Percentiles rank a stretch among this genome's conserved stretches.
Evolutionary conservation across 2,113 vertebrate genomes (phyloP).

Genomic region (Lonchura striata): DNA sequence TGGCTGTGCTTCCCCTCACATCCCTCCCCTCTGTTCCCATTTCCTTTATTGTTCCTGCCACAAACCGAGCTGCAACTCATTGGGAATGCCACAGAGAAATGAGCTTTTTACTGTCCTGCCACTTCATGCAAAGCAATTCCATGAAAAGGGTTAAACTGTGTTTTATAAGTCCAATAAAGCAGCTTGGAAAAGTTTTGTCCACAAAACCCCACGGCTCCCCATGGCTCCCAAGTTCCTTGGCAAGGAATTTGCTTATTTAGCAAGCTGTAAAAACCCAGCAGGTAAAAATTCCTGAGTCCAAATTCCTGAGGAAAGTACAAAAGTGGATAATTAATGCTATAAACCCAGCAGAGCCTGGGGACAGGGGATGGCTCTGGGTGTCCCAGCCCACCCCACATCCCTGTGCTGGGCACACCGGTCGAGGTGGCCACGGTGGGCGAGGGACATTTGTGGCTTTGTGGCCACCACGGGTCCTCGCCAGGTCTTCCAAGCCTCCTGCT

Average conservation of each 20-base stretch:
- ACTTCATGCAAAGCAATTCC: fast-evolving
- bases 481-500: background rate
- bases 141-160: background rate
- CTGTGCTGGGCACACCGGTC: background rate
- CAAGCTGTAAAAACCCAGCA: background rate
- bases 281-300: background rate
- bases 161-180: background rate
- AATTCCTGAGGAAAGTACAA: background rate
- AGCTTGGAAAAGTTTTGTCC: background rate
- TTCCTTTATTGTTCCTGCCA: background rate
- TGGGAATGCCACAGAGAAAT: fast-evolving
- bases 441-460: background rate
- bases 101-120: background rate
- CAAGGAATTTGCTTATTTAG: background rate
- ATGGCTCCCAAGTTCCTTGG: background rate
- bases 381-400: background rate
- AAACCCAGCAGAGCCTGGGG: background rate
- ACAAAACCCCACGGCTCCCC: background rate
- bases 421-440: background rate
- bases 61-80: background rate
- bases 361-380: background rate
- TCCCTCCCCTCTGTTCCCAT: background rate
- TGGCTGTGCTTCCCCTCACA: background rate
- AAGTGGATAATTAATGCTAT: background rate
- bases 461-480: background rate